Evolutionary conservation across 2,113 vertebrate species (phyloP), one percentile per base, ranked within the genome.

Genomic region (Pangasianodon gigas): DNA sequence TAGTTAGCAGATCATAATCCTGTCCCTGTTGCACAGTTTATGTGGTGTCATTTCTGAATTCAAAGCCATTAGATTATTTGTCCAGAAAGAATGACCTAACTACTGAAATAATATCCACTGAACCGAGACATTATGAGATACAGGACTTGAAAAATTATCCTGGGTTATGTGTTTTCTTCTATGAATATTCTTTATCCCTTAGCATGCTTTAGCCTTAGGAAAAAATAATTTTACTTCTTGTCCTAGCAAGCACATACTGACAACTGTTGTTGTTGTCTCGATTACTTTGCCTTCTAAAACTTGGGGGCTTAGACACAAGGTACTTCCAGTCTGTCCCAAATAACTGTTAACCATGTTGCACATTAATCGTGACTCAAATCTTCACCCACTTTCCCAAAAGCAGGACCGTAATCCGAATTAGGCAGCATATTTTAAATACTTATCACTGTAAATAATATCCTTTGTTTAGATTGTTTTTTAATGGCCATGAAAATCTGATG

Each of bases 201-300:
- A 32, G 13, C 29, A 24, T 44, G n/a, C 32, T 37, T 37, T 18
- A 71, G 41, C 2, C 2, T 41, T 19, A 46, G 21, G 9, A 26
- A 26, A 24, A 80, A 51, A 51, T 6, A 51, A n/a, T 80, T n/a
- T n/a, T n/a, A 16, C 13, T 7, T n/a, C 13, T 52, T 94, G 92
- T 95, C 93, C 93, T 74, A 84, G 94, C 93, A 95, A 95, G 94
- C 93, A 89, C 51, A 52, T 52, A 92, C 93, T 93, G 89, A 92
- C 90, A 94, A 92, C 93, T 88, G 86, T 77, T 88, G 56, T 51
- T 79, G 92, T 88, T 93, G 92, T 93, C 92, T 87, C 90, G 88
- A 89, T 92, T 58, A 89, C 82, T 92, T 92, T 88, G 60, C n/a
- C 16, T 90, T 92, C 81, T 41, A 19, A 65, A 71, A 86, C 14